Conservation (phyloP, 2,888 invertebrate genomes). For the Augiades crinisus region DNA sequence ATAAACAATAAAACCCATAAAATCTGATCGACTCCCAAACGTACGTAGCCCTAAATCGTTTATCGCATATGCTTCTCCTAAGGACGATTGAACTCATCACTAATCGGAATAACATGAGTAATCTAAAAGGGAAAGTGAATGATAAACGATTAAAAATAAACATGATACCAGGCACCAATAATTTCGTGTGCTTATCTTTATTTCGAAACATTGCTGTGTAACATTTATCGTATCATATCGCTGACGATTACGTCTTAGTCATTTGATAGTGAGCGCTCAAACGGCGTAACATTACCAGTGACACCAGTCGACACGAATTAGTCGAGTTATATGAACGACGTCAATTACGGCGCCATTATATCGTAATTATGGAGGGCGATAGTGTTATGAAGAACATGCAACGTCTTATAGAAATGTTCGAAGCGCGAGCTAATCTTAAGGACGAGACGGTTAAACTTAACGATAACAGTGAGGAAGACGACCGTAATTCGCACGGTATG, state of each 20-base stretch:
- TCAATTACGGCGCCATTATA: background rate
- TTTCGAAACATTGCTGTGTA: slow-evolving; percentile 31
- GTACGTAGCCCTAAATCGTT: too few relatives aligned
- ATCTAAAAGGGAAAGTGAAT: background rate
- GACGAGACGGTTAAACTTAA: slow-evolving; percentile 37
- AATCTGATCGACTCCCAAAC: too few relatives aligned
- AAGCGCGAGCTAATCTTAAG: slow-evolving; percentile 44
- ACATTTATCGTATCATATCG: slow-evolving; percentile 57
- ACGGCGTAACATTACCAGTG: slow-evolving; percentile 32
- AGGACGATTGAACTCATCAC: too few relatives aligned
- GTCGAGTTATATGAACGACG: background rate
- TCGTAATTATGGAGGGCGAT: slow-evolving; percentile 42
- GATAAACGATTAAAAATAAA: background rate
- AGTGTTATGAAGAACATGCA: slow-evolving; percentile 50
- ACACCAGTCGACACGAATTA: slow-evolving; percentile 4
- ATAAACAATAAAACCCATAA: too few relatives aligned
- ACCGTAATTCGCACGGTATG: slow-evolving; percentile 28
- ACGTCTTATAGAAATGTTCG: slow-evolving; percentile 66
- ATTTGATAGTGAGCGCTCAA: slow-evolving; percentile 47
- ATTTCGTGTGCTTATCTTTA: slow-evolving; percentile 35
- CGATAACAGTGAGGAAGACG: slow-evolving; percentile 4
- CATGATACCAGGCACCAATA: slow-evolving; percentile 20
- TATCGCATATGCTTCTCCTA: too few relatives aligned
- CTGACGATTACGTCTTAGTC: slow-evolving; percentile 44
- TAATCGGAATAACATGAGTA: too few relatives aligned